Evolutionary conservation across 2,113 vertebrate species (phyloP), one percentile per base, ranked within the genome.

Genomic region (Menidia beryllina): DNA sequence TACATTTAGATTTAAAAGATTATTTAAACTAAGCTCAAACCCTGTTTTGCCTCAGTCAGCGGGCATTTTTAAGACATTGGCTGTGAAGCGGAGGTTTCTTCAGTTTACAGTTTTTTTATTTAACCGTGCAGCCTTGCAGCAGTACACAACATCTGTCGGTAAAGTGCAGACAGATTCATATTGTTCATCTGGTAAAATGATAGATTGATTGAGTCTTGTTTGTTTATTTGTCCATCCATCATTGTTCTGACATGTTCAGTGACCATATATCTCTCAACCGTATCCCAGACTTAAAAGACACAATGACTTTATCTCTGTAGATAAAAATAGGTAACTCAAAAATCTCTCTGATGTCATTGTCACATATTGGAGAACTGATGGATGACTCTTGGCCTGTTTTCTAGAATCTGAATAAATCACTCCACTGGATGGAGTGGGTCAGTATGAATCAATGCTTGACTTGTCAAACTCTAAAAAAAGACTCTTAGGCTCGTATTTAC

Each of bases 171-270:
- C 30, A 50, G 59, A 66, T 59, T 59, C 63, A 69, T 30, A 12
- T 3, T 23, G 38, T 38, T 47, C 77, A 43, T 69, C 69, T 57
- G 53, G 3, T 34, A 45, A 23, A 17, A 43, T 49, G 65, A 81
- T 64, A 63, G 77, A 72, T 77, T 47, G 63, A 82, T 71, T 14
- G 1, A 11, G 52, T 45, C 51, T 55, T 59, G 55, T 69, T 69
- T 61, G 20, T 20, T 52, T 50, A 62, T 58, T 45, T 57, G 23
- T 50, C 55, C 58, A 26, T 60, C 43, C 23, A 43, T 76, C 14
- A 10, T 15, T 49, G 1, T 11, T 21, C 45, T 51, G 54, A 73
- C n/a, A 26, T 49, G 50, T 4, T 5, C 53, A 39, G 36, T 25
- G 13, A 38, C 23, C n/a, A 47, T 21, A 50, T 24, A 71, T 73